Conservation (phyloP, 2,113 vertebrate species). For the Labrus mixtus region DNA sequence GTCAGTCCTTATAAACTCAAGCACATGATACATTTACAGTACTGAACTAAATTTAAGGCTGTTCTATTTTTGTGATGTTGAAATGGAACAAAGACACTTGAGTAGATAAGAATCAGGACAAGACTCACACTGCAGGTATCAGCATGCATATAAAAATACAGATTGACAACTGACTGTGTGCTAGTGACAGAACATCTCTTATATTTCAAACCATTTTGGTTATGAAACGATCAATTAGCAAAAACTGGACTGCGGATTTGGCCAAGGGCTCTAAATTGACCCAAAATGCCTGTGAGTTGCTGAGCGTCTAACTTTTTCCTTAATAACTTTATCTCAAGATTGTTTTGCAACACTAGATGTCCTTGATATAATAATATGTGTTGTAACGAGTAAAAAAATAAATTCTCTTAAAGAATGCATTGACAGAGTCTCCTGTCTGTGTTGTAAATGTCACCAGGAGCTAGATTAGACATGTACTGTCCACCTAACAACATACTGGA, state of each 20-base stretch:
- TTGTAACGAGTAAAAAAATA: too few species aligned
- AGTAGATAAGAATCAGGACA: not conserved
- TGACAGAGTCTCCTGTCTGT: not conserved
- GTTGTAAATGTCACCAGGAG: not conserved
- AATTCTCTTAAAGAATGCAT: conserved; percentile 1
- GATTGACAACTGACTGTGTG: not conserved
- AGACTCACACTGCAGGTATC: not conserved
- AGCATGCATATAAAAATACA: not conserved
- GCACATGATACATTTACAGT: not conserved
- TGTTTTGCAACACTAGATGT: too few species aligned
- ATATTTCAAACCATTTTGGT: too few species aligned
- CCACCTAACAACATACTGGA: conserved; percentile 18
- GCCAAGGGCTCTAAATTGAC: not conserved
- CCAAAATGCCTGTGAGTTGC: too few species aligned
- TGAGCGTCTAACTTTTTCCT: not conserved
- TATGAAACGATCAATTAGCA: too few species aligned
- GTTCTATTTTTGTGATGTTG: not conserved
- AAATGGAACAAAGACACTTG: not conserved
- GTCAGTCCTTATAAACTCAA: not conserved
- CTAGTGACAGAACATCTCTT: not conserved
- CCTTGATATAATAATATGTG: too few species aligned
- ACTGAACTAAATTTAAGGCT: not conserved
- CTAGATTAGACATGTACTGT: not conserved
- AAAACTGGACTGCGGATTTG: too few species aligned
- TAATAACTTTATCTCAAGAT: too few species aligned